Base-by-base conservation (phyloP, 2,888 invertebrate genomes). In the Drepana falcataria region DNA sequence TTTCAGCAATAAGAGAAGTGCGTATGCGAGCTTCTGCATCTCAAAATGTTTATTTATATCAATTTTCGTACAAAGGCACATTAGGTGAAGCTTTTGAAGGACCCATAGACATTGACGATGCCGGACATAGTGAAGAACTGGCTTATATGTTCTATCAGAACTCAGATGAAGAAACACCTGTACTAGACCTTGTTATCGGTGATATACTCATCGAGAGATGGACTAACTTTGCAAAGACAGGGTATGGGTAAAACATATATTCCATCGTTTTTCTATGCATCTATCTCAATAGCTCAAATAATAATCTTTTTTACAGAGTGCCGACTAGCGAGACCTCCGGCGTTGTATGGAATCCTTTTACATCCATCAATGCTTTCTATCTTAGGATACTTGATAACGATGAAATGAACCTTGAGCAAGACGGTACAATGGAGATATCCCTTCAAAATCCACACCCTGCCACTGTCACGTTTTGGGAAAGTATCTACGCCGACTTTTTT, bases 161-260 rank as follows among this genome's bases (percentile, higher is more conserved):
- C 3, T 52, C 63, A n/a, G 57, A 64, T 35, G 55, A 55, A 3
- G 54, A 58, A 33, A 58, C 65, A 47, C 51, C 68, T 35, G 53
- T 54, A 2, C 67, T 62, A 54, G 89, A 90, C 59, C 61, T 76
- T 7, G 60, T 63, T 2, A 65, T 90, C 47, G 73, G 74, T 44
- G 75, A 87, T 5, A 75, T 86, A 55, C 65, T 90, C 3, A 66
- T 86, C 33, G 85, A 88, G 57, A 75, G 90, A 9, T 90, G 89
- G 89, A 84, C 85, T 0, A 87, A 83, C 56, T 90, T 90, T 65
- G 88, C 85, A 35, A 87, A 80, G 70, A 72, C 67, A 53, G 83
- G 85, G 90, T 90, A 67, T 69, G 81, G 63, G 35, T 47, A 49
- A 44, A 48, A 35, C 49, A 35, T 54, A 49, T 35, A 35, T 53